Evolutionary conservation across 1,140 invertebrate species (phyloP), one percentile per base, ranked within the genome.

Genomic region (Nomia melanderi): DNA sequence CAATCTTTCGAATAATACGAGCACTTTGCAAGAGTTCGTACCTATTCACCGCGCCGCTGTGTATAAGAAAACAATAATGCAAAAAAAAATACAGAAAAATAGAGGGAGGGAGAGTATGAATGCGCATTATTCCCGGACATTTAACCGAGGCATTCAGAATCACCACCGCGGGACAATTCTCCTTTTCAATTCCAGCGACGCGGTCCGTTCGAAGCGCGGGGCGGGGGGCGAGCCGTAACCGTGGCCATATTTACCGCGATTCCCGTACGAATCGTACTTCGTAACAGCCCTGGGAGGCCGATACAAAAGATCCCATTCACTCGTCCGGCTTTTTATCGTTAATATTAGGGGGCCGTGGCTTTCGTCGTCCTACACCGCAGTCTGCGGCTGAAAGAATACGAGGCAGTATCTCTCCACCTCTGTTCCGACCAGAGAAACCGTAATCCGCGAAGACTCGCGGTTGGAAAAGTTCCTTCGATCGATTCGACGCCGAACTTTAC

Each of bases 81-180:
- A 31, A 31, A 31, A 20, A 57, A 17, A 31, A 57, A 20, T 4
- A 20, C 7, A 12, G 39, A 41, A 41, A 44, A 44, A 44, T 5
- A 17, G 12, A 44, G 2, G 5, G 41, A 44, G 9, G 14, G 39
- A 29, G 31, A 57, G 6, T 8, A 25, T 17, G 27, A 57, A 17
- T 17, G 27, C 17, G 14, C 54, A 57, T 57, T 57, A 57, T 57
- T 57, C 54, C 54, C 27, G 27, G 41, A 57, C 54, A 57, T 57
- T 20, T 57, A 57, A 31, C 29, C 54, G 54, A 50, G 27, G 54
- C 27, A 57, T 57, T 57, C 54, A 20, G 54, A 31, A 57, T 57
- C 54, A 57, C 27, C 54, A 57, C 17, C 12, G 54, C 54, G 54
- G 54, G 54, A 57, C 54, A 57, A 57, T 57, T 57, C 54, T 57